Base-by-base conservation (phyloP, 2,888 invertebrate species). In the Papilio demoleus region DNA sequence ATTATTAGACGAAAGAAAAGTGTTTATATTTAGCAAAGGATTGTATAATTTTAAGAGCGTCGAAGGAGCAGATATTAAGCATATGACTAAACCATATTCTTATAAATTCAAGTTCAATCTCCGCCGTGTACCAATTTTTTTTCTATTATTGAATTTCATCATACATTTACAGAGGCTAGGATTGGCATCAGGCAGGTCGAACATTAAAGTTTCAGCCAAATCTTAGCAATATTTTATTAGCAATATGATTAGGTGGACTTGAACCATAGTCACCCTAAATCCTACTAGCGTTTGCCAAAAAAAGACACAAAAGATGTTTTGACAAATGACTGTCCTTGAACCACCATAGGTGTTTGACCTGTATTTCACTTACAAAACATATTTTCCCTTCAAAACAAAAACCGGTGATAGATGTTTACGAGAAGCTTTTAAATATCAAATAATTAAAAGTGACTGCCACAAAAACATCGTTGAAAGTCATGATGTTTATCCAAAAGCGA, bases 281-380 rank as follows among this genome's bases (percentile, higher is more conserved):
- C 14, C 12, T 9, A 19, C 6, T 11, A 4, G 1, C 8, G 38
- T 34, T 14, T 22, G 19, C 11, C 38, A 60, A 60, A 60, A 38
- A 38, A 24, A 14, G 8, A 24, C 14, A 60, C 36, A 40, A 38
- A 19, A 60, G 60, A 60, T 6, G 36, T 59, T 34, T 59, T 9
- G 19, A 19, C 34, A 58, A 34, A 4, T 58, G 38, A 12, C 31
- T 38, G 60, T 60, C 40, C 60, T 60, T 60, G 60, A 60, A 60
- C 14, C 6, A n/a, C n/a, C n/a, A n/a, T n/a, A n/a, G n/a, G 17
- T 17, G 34, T 58, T 12, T 17, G 42, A 42, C 42, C 17, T 19
- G 42, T 42, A 45, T 45, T 45, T 9, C 9, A 45, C 36, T 36
- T 36, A 11, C 31, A 31, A 31, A 31, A 31, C 3, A 31, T 31